Evolutionary conservation across 2,113 vertebrate genomes (phyloP).

Genomic region (Neodontobutis hainanensis): DNA sequence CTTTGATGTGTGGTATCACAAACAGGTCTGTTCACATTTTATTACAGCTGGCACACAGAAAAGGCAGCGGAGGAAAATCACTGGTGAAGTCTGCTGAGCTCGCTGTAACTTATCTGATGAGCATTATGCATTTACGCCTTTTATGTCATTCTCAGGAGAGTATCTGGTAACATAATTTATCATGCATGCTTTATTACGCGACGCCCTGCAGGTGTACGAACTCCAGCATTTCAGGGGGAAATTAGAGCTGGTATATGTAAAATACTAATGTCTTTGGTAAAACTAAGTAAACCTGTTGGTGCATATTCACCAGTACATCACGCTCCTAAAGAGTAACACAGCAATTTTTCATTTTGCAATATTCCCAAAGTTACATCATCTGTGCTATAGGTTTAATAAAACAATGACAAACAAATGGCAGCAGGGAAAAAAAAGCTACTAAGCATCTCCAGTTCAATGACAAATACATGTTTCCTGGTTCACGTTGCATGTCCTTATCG

Average conservation of each 20-base stretch:
- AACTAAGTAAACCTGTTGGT: not conserved
- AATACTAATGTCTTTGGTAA: not conserved
- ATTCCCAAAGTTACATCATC: not conserved
- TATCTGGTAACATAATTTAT: conserved; percentile 27
- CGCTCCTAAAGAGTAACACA: too few species aligned
- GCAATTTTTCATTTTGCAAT: too few species aligned
- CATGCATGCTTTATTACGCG: conserved; percentile 15
- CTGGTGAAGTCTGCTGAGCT: conserved; percentile 46
- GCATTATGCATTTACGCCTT: conserved; percentile 44
- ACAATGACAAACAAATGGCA: not conserved
- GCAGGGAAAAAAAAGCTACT: not conserved
- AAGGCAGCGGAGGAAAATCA: conserved; percentile 16
- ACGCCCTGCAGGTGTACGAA: not conserved
- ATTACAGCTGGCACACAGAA: conserved; percentile 55
- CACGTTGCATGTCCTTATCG: conserved; percentile 37
- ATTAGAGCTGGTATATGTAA: conserved; percentile 7
- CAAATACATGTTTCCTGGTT: not conserved
- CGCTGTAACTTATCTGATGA: conserved; percentile 55
- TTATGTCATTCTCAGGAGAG: conserved; percentile 35
- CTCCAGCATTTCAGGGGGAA: conserved; percentile 19
- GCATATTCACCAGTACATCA: too few species aligned
- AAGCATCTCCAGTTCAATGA: not conserved
- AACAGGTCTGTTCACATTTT: conserved; percentile 54
- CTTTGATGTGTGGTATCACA: conserved; percentile 67
- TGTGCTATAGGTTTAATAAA: not conserved